A percentile compares a stretch with the other conserved stretches of the same genome.
Evolutionary conservation across 2,888 invertebrate species (phyloP).

Genomic region (Netelia virgata): DNA sequence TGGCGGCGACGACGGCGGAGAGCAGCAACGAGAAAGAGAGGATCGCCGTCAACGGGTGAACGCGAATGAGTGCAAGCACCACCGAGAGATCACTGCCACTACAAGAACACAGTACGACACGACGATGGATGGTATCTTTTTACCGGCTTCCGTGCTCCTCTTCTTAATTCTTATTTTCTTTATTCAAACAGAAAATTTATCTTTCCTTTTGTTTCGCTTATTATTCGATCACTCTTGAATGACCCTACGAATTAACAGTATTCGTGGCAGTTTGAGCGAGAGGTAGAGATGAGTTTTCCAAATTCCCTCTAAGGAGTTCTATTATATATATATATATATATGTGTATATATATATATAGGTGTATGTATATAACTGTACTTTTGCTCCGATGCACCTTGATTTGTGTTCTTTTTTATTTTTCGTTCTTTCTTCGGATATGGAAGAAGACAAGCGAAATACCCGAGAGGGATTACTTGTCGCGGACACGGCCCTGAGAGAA

Average conservation of each 20-base stretch:
- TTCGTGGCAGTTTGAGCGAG: slow-evolving; percentile 18
- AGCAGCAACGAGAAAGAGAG: slow-evolving; percentile 66
- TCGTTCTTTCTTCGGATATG: slow-evolving; percentile 11
- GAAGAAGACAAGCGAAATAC: slow-evolving; percentile 34
- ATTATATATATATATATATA: slow-evolving; percentile 4
- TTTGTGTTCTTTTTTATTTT: slow-evolving; percentile 16
- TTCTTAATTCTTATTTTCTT: slow-evolving; percentile 41
- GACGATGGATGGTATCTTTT: slow-evolving; percentile 9
- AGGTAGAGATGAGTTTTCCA: neutral
- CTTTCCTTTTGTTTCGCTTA: slow-evolving; percentile 23
- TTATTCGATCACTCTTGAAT: slow-evolving; percentile 21
- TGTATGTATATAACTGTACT: neutral
- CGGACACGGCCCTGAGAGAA: slow-evolving; percentile 10
- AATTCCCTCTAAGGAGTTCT: neutral
- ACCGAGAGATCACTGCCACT: slow-evolving; percentile 59
- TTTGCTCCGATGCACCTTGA: neutral
- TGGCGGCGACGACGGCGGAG: slow-evolving; percentile 57
- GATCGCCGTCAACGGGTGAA: slow-evolving; percentile 71
- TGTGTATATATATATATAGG: neutral
- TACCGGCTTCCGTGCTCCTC: slow-evolving; percentile 33
- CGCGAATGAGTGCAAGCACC: slow-evolving; percentile 68
- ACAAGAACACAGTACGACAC: slow-evolving; percentile 34
- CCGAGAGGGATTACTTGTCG: slow-evolving; percentile 26
- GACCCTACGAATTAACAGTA: neutral
- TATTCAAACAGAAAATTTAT: slow-evolving; percentile 35